phyloP scores from a whole-genome alignment of 2,888 invertebrate genomes.

The Steromphala cineraria region DNA sequence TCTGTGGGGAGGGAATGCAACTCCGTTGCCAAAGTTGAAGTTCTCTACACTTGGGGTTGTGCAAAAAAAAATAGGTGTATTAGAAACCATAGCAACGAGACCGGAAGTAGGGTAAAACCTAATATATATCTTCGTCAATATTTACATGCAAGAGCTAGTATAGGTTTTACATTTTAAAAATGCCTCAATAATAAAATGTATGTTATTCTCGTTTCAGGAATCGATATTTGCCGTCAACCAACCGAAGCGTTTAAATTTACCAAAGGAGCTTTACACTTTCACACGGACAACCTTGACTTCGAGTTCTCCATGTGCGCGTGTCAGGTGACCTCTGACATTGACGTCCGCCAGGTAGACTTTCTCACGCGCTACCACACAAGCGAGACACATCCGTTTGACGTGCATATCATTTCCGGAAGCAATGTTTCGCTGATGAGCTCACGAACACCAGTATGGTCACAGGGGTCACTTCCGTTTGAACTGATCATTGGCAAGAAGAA shows the following conservation, averaged over 20 bases:
- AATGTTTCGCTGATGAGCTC: background rate
- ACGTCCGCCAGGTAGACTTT: background rate
- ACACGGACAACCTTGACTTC: background rate
- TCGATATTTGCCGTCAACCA: background rate
- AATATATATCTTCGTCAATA: too few relatives aligned
- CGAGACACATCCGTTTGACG: background rate
- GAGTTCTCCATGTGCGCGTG: background rate
- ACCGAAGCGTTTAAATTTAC: background rate
- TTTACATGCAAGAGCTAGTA: too few relatives aligned
- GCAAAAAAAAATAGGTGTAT: too few relatives aligned
- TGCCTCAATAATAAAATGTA: too few relatives aligned
- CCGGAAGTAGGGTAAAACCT: too few relatives aligned
- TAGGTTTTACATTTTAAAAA: too few relatives aligned
- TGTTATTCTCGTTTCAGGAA: background rate
- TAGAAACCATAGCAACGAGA: too few relatives aligned
- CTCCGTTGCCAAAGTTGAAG: too few relatives aligned
- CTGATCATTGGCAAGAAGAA: too few relatives aligned
- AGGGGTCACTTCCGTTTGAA: too few relatives aligned
- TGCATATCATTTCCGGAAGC: background rate
- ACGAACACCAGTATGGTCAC: background rate
- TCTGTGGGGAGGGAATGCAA: too few relatives aligned
- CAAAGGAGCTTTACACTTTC: background rate
- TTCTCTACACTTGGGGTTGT: too few relatives aligned
- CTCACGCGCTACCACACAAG: background rate
- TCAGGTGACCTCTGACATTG: background rate